These are phyloP conservation scores for Rhincodon typus DNA, from an alignment of 2,797 vertebrate species.

Conservation along the genomic window DNA sequence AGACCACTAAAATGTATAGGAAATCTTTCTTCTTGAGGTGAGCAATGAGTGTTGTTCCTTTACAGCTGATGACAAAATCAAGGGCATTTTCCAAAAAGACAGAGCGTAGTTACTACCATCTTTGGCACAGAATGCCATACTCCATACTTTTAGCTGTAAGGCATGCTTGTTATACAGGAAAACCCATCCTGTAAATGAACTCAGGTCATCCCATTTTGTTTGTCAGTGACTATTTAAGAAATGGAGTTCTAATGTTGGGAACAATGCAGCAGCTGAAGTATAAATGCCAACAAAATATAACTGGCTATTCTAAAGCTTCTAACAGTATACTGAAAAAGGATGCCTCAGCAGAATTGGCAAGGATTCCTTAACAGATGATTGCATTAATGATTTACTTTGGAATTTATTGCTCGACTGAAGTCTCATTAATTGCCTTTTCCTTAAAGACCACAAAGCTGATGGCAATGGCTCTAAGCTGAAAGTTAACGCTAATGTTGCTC, in stretches of 20 bases:
- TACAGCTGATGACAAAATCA: neutral
- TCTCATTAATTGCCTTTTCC: neutral
- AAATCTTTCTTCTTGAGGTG: neutral
- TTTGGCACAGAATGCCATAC: neutral
- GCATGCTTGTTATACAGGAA: neutral
- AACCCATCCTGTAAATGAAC: neutral
- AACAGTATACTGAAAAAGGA: neutral
- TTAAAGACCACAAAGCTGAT: neutral
- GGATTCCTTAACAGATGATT: neutral
- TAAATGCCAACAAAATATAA: neutral
- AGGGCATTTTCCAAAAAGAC: neutral
- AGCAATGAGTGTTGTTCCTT: neutral
- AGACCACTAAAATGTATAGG: neutral
- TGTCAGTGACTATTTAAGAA: neutral
- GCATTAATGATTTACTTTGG: neutral
- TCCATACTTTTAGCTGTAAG: neutral
- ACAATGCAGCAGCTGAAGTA: too few species aligned
- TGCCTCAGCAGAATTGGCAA: neutral
- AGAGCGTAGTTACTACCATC: neutral
- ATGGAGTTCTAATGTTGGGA: neutral
- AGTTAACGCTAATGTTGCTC: neutral
- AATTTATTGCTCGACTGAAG: neutral
- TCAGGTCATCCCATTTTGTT: neutral
- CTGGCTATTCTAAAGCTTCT: neutral
- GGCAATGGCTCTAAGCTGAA: neutral